phyloP scores from a whole-genome alignment of 2,888 invertebrate genomes.

The Drosophila mimetica region DNA sequence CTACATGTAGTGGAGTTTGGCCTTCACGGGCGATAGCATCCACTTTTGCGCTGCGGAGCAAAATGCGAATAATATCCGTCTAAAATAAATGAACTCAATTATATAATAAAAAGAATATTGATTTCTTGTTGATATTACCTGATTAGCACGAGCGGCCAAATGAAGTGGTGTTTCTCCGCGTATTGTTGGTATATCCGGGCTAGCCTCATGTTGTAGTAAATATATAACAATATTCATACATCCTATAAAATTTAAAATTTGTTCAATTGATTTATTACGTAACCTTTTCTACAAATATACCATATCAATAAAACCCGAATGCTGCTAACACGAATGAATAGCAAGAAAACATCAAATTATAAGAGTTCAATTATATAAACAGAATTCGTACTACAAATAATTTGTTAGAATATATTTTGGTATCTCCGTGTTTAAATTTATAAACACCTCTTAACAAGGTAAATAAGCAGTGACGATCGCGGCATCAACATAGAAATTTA shows the following conservation, averaged over 20 bases:
- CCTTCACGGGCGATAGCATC: conserved; percentile 92
- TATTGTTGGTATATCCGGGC: conserved; percentile 97
- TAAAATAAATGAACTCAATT: conserved; percentile 81
- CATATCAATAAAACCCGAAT: no score
- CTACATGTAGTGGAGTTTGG: conserved; percentile 98
- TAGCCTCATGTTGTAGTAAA: conserved; percentile 96
- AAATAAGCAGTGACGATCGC: no score
- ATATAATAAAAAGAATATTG: neutral
- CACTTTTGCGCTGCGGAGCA: conserved; percentile 95
- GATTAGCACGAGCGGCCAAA: conserved; percentile 97
- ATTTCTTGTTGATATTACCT: conserved; percentile 35
- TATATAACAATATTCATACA: conserved; percentile 99
- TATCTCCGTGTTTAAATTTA: no score
- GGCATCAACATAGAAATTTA: no score
- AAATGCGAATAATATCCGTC: conserved; percentile 97
- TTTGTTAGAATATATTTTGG: no score
- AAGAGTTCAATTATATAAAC: no score
- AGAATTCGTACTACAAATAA: no score
- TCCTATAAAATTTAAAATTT: conserved; percentile 82
- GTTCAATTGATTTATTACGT: neutral
- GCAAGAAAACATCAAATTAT: no score
- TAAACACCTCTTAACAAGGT: no score
- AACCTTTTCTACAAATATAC: no score
- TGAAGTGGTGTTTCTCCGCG: conserved; percentile 98
- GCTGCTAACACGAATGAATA: no score